Conservation (phyloP, 2,797 vertebrate genomes). For the Anniella stebbinsi region DNA sequence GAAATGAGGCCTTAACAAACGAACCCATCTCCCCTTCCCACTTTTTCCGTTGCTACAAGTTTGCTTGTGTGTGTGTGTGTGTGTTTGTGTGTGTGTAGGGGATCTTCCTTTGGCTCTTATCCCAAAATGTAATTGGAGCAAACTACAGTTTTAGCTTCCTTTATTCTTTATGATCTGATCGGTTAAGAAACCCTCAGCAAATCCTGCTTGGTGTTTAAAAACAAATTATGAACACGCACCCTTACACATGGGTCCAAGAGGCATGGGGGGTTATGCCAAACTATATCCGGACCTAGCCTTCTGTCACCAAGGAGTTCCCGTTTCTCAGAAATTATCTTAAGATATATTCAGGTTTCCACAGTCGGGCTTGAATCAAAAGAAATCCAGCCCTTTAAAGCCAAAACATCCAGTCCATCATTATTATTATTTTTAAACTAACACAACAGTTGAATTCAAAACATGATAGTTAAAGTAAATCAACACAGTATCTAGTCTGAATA, state of each 20-base stretch:
- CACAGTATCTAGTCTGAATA: conserved; percentile 60
- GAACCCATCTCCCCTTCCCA: not conserved
- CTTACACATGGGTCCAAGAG: not conserved
- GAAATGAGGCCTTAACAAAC: not conserved
- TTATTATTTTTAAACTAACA: not conserved
- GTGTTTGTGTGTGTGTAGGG: too few relatives aligned
- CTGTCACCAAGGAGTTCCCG: too few relatives aligned
- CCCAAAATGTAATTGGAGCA: not conserved
- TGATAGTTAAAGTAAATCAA: conserved; percentile 6
- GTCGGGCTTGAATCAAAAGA: conserved; percentile 22
- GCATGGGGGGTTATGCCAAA: not conserved
- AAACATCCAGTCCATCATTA: not conserved
- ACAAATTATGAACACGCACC: not conserved
- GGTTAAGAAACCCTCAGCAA: not conserved
- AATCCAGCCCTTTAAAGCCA: not conserved
- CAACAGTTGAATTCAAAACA: conserved; percentile 43
- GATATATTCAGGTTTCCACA: not conserved
- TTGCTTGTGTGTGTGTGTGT: too few relatives aligned
- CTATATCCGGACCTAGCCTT: not conserved
- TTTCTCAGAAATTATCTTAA: not conserved
- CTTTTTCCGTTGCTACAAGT: not conserved
- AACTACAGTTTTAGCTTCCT: not conserved
- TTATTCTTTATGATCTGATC: not conserved
- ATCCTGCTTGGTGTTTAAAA: not conserved
- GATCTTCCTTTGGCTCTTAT: not conserved